Conservation (phyloP, 2,113 vertebrate species). For the Bucco capensis region DNA sequence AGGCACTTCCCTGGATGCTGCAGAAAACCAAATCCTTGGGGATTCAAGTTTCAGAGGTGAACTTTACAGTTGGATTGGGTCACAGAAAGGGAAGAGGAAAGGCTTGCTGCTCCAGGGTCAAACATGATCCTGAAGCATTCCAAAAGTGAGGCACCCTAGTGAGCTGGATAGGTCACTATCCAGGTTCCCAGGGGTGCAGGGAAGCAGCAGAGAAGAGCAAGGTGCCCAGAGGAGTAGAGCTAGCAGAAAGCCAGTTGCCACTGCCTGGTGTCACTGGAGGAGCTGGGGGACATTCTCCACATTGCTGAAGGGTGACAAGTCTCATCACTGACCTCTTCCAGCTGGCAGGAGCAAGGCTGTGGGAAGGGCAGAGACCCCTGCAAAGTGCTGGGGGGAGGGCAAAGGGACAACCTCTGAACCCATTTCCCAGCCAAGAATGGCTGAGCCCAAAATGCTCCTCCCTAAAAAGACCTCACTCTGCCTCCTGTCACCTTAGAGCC, state of each 20-base stretch:
- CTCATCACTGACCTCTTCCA: background rate
- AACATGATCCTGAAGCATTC: background rate
- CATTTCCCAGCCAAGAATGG: background rate
- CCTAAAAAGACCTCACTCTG: background rate
- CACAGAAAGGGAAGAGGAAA: background rate
- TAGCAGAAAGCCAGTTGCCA: background rate
- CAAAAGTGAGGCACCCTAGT: background rate
- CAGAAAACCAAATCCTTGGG: background rate
- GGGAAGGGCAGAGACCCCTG: background rate
- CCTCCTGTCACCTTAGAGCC: background rate
- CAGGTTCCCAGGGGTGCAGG: background rate
- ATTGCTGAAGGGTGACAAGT: slow-evolving; percentile 25
- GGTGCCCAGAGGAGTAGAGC: background rate
- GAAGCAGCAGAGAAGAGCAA: background rate
- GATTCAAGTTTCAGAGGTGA: background rate
- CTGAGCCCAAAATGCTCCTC: background rate
- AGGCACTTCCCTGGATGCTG: background rate
- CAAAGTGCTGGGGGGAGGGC: rapidly evolving
- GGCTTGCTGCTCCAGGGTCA: background rate
- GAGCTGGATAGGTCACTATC: background rate
- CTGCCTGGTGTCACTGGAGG: rapidly evolving
- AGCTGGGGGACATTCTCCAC: background rate
- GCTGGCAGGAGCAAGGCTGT: background rate
- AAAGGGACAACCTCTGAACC: background rate
- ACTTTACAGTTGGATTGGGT: background rate